Percentiles rank a stretch among this genome's conserved stretches.
Conservation (phyloP, 2,888 invertebrate species). For the Uloborus plumipes region DNA sequence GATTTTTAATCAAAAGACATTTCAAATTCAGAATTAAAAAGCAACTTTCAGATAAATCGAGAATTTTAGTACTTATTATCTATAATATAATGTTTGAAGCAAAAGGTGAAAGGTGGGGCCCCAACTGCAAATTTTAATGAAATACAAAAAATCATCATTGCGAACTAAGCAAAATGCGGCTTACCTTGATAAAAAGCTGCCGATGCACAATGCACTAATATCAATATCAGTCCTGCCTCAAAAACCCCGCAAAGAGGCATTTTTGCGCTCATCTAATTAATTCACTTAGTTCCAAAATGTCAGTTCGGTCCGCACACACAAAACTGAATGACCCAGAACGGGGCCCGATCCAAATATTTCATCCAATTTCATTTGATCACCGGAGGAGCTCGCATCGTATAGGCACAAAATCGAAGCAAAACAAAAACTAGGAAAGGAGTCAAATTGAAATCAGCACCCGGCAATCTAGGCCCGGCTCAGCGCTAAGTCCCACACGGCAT, state of each 20-base stretch:
- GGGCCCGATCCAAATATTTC: no score
- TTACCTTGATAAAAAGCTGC: slow-evolving; percentile 49
- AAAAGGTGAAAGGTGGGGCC: not conserved
- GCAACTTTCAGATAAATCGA: not conserved
- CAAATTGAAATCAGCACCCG: slow-evolving; percentile 29
- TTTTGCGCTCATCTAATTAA: slow-evolving; percentile 5
- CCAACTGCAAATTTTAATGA: no score
- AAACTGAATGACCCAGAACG: no score
- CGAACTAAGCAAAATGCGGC: no score
- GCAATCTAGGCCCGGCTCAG: slow-evolving; percentile 25
- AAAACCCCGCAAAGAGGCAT: slow-evolving; percentile 34
- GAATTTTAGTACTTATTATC: not conserved
- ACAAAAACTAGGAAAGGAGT: not conserved
- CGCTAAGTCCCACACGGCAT: slow-evolving; percentile 11
- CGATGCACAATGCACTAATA: slow-evolving; percentile 12
- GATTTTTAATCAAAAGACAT: no score
- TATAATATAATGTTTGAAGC: not conserved
- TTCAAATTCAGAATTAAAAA: no score
- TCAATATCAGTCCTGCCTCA: slow-evolving; percentile 38
- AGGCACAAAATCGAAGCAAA: no score
- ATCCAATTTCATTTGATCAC: no score
- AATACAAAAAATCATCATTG: no score
- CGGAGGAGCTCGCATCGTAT: no score
- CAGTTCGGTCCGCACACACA: slow-evolving; percentile 6
- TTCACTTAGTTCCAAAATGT: slow-evolving; percentile 12